phyloP scores from a whole-genome alignment of 2,113 vertebrate species.

The Sebastes schlegelii region DNA sequence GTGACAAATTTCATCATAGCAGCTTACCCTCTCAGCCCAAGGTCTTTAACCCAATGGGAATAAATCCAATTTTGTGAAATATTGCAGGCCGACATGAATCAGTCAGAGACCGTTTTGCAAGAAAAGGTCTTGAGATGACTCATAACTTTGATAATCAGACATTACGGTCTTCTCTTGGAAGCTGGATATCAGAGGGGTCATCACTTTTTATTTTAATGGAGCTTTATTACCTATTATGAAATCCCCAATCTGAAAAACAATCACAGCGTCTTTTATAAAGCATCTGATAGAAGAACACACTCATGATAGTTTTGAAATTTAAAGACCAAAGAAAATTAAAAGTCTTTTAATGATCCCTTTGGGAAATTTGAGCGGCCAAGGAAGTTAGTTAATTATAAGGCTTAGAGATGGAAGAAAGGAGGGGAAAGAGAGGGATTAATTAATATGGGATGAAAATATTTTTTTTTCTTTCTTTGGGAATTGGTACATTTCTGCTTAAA shows the following conservation, averaged over 20 bases:
- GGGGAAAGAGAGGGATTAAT: not conserved
- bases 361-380: not conserved
- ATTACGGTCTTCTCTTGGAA: not conserved
- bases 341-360: not conserved
- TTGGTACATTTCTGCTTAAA: not conserved
- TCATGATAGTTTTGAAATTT: not conserved
- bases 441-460: not conserved
- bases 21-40: conserved; percentile 6
- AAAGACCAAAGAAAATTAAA: not conserved
- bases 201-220: not conserved
- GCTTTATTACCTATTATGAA: conserved; percentile 2
- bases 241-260: conserved; percentile 8
- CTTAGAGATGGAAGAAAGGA: not conserved
- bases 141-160: not conserved
- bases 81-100: not conserved
- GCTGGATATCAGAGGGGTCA: not conserved
- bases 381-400: conserved; percentile 10
- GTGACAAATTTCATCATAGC: conserved; percentile 57
- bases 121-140: conserved; percentile 17
- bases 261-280: not conserved
- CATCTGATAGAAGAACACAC: not conserved
- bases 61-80: conserved; percentile 2
- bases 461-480: not conserved
- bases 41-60: not conserved
- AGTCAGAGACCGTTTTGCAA: conserved; percentile 4